Percentiles rank a stretch among this genome's conserved stretches.
phyloP scores from a whole-genome alignment of 2,888 invertebrate genomes.

The Nemoura dubitans region DNA sequence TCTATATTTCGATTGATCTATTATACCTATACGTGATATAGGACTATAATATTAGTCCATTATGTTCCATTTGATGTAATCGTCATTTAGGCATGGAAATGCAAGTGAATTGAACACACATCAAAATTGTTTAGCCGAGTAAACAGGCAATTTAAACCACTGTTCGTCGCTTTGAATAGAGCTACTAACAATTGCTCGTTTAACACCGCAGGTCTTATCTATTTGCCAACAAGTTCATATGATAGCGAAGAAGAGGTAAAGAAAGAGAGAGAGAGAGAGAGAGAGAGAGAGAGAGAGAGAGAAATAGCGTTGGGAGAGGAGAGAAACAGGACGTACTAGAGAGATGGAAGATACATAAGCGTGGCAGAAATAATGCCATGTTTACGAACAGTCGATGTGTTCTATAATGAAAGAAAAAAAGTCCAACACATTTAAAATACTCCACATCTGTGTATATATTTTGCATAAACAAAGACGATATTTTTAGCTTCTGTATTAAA shows the following conservation, averaged over 20 bases:
- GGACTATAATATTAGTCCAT: not conserved
- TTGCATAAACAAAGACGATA: not conserved
- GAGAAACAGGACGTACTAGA: not conserved
- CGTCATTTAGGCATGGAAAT: not conserved
- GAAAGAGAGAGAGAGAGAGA: not conserved
- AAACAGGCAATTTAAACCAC: not conserved
- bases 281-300: not conserved
- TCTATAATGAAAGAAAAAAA: not conserved
- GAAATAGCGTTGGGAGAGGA: not conserved
- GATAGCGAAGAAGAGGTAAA: not conserved
- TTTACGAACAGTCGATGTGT: conserved; percentile 7
- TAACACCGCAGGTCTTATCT: not conserved
- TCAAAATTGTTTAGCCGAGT: not conserved
- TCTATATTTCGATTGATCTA: not conserved
- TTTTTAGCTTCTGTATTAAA: conserved; percentile 27
- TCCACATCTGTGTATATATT: conserved; percentile 31
- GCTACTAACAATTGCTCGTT: not conserved
- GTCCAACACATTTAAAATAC: conserved; percentile 20
- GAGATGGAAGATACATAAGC: not conserved
- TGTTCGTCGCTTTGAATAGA: not conserved
- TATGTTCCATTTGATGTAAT: not conserved
- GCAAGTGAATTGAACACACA: not conserved
- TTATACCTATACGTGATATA: not conserved
- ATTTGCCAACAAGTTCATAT: not conserved
- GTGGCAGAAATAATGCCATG: not conserved